A percentile compares a stretch with the other conserved stretches of the same genome.
Evolutionary conservation across 2,797 vertebrate species (phyloP).

Genomic region (Gallinago solitaria): DNA sequence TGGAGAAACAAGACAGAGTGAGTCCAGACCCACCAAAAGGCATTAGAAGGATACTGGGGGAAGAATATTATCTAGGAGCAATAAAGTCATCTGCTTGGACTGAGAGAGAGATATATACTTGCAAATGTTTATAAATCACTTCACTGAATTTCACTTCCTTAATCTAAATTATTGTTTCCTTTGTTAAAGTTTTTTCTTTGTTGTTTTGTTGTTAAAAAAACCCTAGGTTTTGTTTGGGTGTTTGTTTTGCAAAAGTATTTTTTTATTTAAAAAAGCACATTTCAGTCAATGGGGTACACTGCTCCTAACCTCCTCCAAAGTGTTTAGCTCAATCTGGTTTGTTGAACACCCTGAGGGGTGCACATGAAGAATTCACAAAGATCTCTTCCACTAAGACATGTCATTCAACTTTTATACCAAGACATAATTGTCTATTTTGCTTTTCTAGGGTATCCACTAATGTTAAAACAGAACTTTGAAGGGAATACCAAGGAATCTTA

Average conservation of each 20-base stretch:
- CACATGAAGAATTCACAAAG: not conserved
- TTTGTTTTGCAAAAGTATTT: not conserved
- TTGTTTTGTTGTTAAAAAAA: not conserved
- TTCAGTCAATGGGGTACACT: not conserved
- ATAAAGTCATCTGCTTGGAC: not conserved
- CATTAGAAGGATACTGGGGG: not conserved
- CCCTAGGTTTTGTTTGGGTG: accelerated
- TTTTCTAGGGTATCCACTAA: not conserved
- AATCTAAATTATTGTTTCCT: not conserved
- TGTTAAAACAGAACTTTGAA: not conserved
- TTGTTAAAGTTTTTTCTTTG: not conserved
- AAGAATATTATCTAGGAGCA: not conserved
- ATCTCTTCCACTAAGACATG: not conserved
- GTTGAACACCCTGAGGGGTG: not conserved
- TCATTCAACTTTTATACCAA: not conserved
- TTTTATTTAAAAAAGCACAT: not conserved
- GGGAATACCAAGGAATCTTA: not conserved
- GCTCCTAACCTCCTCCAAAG: not conserved
- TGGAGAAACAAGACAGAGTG: not conserved
- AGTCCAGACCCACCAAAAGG: not conserved
- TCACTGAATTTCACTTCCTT: not conserved
- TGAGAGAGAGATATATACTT: not conserved
- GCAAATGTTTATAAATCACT: not conserved
- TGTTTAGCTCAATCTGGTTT: not conserved
- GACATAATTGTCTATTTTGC: not conserved